A percentile compares a stretch with the other conserved stretches of the same genome.
Conservation (phyloP, 2,888 invertebrate species). For the Poecilus cupreus region DNA sequence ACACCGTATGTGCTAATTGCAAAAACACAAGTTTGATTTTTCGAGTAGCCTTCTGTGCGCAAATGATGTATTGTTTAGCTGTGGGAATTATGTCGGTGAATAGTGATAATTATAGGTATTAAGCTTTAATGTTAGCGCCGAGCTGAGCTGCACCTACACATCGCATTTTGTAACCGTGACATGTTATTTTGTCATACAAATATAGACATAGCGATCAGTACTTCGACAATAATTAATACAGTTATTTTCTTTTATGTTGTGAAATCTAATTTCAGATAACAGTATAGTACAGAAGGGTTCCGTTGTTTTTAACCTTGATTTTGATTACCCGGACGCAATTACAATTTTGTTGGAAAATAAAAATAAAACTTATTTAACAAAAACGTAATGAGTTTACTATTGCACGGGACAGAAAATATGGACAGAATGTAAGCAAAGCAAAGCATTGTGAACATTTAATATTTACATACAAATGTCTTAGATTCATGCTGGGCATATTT, state of each 20-base stretch:
- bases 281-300: background rate
- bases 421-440: no score
- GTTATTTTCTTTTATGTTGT: background rate
- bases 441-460: no score
- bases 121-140: constrained; percentile 1
- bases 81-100: background rate
- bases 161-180: background rate
- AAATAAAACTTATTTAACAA: no score
- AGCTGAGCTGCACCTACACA: background rate
- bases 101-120: constrained; percentile 13
- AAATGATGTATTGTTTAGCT: background rate
- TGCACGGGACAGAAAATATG: no score
- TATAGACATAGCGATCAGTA: background rate
- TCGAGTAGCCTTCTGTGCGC: background rate
- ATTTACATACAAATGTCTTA: no score
- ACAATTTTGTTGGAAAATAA: no score
- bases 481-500: no score
- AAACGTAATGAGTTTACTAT: no score
- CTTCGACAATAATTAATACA: background rate
- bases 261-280: background rate
- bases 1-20: background rate
- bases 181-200: background rate
- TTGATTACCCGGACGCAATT: no score
- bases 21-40: background rate
- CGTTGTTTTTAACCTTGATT: no score